These are phyloP conservation scores for Piaya cayana DNA, from an alignment of 2,113 vertebrate species.

Conservation along the genomic window DNA sequence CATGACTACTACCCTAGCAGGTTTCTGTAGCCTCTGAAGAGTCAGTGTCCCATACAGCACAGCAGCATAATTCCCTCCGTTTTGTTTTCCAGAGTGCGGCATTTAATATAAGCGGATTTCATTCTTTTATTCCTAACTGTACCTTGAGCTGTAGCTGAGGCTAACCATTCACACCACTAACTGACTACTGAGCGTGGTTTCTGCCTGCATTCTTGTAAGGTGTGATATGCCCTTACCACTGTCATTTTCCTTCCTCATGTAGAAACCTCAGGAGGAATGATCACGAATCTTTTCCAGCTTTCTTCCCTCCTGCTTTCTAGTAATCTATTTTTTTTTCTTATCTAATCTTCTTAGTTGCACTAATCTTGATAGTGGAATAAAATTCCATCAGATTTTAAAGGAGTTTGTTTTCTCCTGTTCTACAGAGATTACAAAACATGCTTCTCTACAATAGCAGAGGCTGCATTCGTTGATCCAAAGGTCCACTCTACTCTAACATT, in stretches of 20 bases:
- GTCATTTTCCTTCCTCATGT: neutral
- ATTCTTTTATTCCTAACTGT: neutral
- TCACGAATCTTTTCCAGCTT: neutral
- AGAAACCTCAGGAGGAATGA: neutral
- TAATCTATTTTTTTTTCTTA: neutral
- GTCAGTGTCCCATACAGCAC: neutral
- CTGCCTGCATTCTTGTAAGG: neutral
- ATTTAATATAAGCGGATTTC: neutral
- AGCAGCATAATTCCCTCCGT: neutral
- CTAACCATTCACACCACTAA: neutral
- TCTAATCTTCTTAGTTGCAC: neutral
- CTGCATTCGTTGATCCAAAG: neutral
- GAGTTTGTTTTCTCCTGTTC: neutral
- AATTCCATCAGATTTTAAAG: neutral
- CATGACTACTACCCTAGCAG: neutral
- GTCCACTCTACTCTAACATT: neutral
- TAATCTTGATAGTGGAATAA: neutral
- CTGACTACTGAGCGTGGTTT: neutral
- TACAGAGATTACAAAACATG: neutral
- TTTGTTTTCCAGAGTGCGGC: neutral
- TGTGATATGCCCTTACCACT: neutral
- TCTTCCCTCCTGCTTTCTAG: neutral
- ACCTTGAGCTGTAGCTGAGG: neutral
- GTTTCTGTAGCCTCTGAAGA: neutral
- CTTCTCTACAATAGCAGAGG: neutral